Evolutionary conservation across 1,140 invertebrate species (phyloP).

Genomic region (Drosophila kurseongensis): DNA sequence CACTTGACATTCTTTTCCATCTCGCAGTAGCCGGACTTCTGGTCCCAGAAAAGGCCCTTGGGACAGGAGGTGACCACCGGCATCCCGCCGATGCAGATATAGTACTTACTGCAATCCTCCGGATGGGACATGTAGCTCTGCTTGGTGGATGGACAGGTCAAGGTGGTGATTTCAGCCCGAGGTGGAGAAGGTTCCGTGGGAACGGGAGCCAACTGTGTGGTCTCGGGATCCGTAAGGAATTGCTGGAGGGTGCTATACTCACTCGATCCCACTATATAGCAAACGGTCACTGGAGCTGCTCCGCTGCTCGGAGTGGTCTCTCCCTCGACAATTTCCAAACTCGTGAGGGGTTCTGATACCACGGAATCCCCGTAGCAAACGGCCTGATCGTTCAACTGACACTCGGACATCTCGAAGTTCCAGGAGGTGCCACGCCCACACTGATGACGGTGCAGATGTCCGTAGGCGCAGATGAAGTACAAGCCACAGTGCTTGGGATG

Average conservation of each 20-base stretch:
- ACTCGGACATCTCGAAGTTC: conserved; percentile 65
- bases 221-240: conserved; percentile 5
- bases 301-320: conserved; percentile 33
- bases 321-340: neutral
- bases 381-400: conserved; percentile 49
- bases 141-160: conserved; percentile 53
- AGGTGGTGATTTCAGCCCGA: conserved; percentile 11
- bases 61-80: conserved; percentile 75
- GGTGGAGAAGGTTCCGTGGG: conserved; percentile 20
- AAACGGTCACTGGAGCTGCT: conserved; percentile 50
- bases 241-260: conserved; percentile 27
- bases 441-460: conserved; percentile 68
- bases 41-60: conserved; percentile 71
- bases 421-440: conserved; percentile 68
- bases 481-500: conserved; percentile 68
- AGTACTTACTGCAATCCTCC: conserved; percentile 75
- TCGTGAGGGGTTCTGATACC: neutral
- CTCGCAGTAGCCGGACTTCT: conserved; percentile 66
- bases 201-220: conserved; percentile 6
- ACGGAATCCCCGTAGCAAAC: conserved; percentile 47
- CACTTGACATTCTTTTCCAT: conserved; percentile 67
- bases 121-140: conserved; percentile 74
- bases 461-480: conserved; percentile 78
- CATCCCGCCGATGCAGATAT: conserved; percentile 74
- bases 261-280: conserved; percentile 55